phyloP scores from a whole-genome alignment of 1,140 invertebrate genomes.

The Himalopsyche phryganea region DNA sequence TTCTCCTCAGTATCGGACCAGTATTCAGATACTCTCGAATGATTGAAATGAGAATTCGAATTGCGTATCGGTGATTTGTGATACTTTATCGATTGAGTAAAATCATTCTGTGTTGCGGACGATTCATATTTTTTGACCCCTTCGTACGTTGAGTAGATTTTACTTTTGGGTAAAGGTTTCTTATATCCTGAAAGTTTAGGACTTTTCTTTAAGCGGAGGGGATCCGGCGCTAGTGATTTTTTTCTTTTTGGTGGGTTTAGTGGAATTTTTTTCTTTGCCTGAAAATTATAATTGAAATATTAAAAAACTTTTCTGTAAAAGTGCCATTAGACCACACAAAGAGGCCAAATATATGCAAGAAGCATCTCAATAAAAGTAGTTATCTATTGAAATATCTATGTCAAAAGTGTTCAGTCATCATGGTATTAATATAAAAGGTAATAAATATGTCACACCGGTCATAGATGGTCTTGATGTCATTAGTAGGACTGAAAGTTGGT shows the following conservation, averaged over 20 bases:
- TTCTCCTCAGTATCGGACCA: constrained; percentile 3
- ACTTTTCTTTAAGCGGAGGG: constrained; percentile 11
- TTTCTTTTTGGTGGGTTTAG: constrained; percentile 10
- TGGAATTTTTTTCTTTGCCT: constrained; percentile 11
- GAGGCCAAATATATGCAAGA: no score
- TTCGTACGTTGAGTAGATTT: background rate
- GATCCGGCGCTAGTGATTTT: background rate
- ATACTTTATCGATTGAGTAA: constrained; percentile 5
- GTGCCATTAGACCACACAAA: no score
- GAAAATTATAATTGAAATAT: no score
- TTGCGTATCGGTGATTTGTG: background rate
- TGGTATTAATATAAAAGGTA: no score
- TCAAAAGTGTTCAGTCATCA: no score
- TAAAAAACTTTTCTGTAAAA: no score
- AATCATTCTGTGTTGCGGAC: no score
- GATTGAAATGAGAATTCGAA: background rate
- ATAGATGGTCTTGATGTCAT: no score
- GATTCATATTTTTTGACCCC: background rate
- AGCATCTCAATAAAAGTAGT: no score
- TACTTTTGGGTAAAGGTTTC: constrained; percentile 5
- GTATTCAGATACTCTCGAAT: background rate
- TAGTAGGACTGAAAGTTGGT: no score
- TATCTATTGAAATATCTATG: no score
- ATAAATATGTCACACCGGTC: no score
- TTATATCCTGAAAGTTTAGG: constrained; percentile 7